Base-by-base conservation (phyloP, 2,797 vertebrate genomes). In the Sorex maritimensis region DNA sequence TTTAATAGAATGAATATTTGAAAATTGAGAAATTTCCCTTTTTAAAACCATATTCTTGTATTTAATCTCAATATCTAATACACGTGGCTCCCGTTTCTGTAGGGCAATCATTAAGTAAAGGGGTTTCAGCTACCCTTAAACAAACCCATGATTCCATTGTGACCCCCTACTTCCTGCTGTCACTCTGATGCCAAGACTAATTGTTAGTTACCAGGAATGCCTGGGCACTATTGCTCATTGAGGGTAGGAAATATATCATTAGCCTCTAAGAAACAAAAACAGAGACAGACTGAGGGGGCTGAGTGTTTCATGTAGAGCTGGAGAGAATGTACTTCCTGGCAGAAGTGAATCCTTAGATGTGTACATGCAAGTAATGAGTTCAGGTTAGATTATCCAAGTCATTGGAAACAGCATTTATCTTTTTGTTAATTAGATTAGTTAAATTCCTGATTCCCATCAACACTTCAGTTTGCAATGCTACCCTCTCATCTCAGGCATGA, bases 1-100 rank as follows among this genome's bases (percentile, higher is more conserved):
- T 55, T 17, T 1, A 52, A 81, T 5, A 93, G 65, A 93, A 84
- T 46, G 10, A 52, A 77, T 13, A 41, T 75, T 84, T 85, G 63
- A 75, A 78, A 49, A 61, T 71, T 46, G 49, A 24, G 73, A 95
- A 2, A 26, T 74, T 92, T 91, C n/a, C 5, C 75, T 44, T 52
- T 71, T 41, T 19, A 55, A 71, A 88, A 80, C 58, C 1, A 80
- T 23, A 74, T 74, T 69, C 4, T 5, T 85, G 14, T 14, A 38
- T 85, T 75, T 86, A 72, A 81, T 85, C 28, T 24, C 75, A 83
- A 19, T 46, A 78, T 58, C 69, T 67, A 61, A 55, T 12, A 81
- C 2, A 68, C 1, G 41, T 55, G 65, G 23, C 72, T 92, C 55
- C 5, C 38, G 6, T n/a, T 93, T 88, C 38, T 61, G 14, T 24